Evolutionary conservation across 2,113 vertebrate genomes (phyloP).

Genomic region (Zosterops lateralis): DNA sequence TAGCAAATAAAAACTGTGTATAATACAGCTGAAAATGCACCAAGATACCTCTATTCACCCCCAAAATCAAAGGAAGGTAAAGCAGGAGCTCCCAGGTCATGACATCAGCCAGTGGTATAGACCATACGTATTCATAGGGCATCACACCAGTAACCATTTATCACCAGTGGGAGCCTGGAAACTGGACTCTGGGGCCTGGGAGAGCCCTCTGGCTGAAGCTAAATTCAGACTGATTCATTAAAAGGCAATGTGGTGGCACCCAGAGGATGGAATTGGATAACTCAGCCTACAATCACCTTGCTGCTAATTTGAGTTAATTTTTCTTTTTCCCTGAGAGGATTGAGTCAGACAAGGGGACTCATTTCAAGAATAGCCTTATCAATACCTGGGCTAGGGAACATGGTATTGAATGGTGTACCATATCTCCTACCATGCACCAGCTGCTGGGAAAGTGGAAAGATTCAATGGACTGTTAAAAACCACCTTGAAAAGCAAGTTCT

Average conservation of each 20-base stretch:
- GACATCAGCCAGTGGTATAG: background rate
- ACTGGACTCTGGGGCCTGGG: background rate
- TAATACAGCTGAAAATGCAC: background rate
- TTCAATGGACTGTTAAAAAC: too few relatives aligned
- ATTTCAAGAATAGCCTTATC: too few relatives aligned
- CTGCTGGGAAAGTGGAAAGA: too few relatives aligned
- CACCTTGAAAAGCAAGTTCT: too few relatives aligned
- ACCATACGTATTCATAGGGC: background rate
- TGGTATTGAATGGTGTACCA: too few relatives aligned
- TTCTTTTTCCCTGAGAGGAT: too few relatives aligned
- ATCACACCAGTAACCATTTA: background rate
- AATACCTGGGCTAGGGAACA: too few relatives aligned
- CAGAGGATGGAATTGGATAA: background rate
- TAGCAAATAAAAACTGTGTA: background rate
- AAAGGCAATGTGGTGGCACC: background rate
- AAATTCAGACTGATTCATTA: background rate
- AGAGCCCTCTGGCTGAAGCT: background rate
- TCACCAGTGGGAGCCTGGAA: background rate
- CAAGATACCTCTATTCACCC: background rate
- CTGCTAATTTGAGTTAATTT: background rate
- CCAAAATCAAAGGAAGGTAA: background rate
- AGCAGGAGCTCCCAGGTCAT: background rate
- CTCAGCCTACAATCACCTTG: background rate
- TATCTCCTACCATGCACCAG: too few relatives aligned
- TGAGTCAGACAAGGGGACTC: too few relatives aligned